Base-by-base conservation (phyloP, 2,797 vertebrate genomes). In the Gephyroberyx darwinii region DNA sequence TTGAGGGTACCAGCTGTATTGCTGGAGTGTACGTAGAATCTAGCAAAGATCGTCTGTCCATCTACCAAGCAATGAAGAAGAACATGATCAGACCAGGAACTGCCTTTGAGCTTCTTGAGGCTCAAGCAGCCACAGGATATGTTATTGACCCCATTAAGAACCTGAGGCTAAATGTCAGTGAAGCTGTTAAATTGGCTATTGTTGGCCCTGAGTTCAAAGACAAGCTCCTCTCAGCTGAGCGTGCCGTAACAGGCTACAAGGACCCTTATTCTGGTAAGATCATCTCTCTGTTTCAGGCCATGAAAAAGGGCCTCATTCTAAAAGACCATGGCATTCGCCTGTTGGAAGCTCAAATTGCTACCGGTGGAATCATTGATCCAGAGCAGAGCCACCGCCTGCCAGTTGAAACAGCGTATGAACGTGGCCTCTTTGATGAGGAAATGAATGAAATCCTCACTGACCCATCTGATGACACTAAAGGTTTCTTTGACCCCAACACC, bases 61-160 rank as follows among this genome's bases (percentile, higher is more conserved):
- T 99, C 73, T 99, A 99, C 89, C 97, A 98, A 89, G 98, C 97
- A 69, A 99, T 99, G 98, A 99, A 99, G 88, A 98, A 98, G 78
- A 98, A 97, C 59, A 98, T 99, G 93, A 97, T 99, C 78, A 93
- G 98, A 65, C 98, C 98, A 0, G 98, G 98, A 17, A 99, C 98
- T 0, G 98, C 97, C 0, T 98, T 99, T 0, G 98, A 99, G 90
- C 94, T 99, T 5, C 93, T 99, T 47, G 98, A 99, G 85, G 97
- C 98, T 0, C 98, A 99, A 87, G 98, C 98, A 0, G 96, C 98
- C 74, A 99, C 98, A 0, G 98, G 98, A 4, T 99, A 98, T 0
- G 94, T 99, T 2, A 95, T 99, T 0, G 98, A 99, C 85, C 98
- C 98, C 1, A 98, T 99, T 78, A 98, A 97, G 83, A 96, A 96